These are phyloP conservation scores for Lycia hirtaria DNA, from an alignment of 2,888 invertebrate genomes.

Conservation along the genomic window DNA sequence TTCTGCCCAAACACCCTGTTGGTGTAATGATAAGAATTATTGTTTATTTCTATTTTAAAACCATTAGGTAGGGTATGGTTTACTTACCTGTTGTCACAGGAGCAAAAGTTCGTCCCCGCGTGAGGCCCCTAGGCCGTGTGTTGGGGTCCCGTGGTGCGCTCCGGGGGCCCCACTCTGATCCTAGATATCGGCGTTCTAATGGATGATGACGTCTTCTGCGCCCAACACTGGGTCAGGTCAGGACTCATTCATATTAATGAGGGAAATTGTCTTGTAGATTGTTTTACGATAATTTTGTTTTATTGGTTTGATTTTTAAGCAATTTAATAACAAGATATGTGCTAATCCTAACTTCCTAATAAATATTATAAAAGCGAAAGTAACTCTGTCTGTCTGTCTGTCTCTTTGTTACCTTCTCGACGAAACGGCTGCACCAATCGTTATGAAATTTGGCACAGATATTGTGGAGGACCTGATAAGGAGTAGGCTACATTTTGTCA, in stretches of 20 bases:
- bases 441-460: too few species aligned
- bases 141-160: slow-evolving; percentile 15
- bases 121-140: slow-evolving; percentile 1
- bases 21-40: too few species aligned
- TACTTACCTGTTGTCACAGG: slow-evolving; percentile 17
- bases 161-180: slow-evolving; percentile 30
- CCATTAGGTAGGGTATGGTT: neutral
- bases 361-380: too few species aligned
- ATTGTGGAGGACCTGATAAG: too few species aligned
- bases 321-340: neutral
- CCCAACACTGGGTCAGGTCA: slow-evolving; percentile 27
- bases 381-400: too few species aligned
- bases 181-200: slow-evolving; percentile 33
- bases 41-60: too few species aligned
- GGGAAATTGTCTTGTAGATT: slow-evolving; percentile 20
- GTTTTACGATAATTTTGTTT: slow-evolving; percentile 13
- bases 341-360: too few species aligned
- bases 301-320: slow-evolving; percentile 5
- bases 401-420: too few species aligned
- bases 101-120: neutral
- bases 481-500: too few species aligned
- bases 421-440: too few species aligned
- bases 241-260: slow-evolving; percentile 23
- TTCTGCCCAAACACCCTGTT: too few species aligned
- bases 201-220: slow-evolving; percentile 33